phyloP scores from a whole-genome alignment of 35 echinoderm and acorn worm species.

The Lytechinus variegatus region DNA sequence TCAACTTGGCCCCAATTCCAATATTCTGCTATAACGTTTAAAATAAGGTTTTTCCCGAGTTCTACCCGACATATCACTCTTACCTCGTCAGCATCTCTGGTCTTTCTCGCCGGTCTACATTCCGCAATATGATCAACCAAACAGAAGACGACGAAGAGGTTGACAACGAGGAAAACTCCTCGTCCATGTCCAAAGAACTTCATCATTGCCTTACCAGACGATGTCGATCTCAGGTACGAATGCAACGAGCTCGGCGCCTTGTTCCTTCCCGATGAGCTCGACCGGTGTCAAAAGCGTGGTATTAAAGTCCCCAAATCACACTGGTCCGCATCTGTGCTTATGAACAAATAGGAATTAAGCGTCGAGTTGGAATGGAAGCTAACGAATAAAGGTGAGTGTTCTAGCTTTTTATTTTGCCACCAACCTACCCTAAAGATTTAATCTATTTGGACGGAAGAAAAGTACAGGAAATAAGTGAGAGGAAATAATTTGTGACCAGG shows the following conservation, averaged over 20 bases:
- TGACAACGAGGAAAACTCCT: conserved; percentile 21
- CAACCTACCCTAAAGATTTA: too few relatives aligned
- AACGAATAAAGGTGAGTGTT: neutral
- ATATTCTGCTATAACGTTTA: too few relatives aligned
- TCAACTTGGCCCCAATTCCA: too few relatives aligned
- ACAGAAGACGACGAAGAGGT: neutral
- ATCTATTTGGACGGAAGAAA: neutral
- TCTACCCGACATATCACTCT: neutral
- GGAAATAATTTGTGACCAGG: neutral
- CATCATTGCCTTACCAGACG: neutral
- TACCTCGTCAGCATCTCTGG: conserved; percentile 5
- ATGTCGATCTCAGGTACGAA: neutral
- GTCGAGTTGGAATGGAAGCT: neutral
- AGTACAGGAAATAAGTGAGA: neutral
- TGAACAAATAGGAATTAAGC: neutral
- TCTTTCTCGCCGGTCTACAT: conserved; percentile 37
- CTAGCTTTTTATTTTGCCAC: neutral
- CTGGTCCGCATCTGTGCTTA: neutral
- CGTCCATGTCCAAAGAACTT: neutral
- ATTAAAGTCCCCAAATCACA: neutral
- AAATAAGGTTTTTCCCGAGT: neutral
- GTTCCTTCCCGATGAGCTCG: neutral
- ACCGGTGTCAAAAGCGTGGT: neutral
- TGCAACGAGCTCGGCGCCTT: neutral
- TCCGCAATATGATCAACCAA: conserved; percentile 27